These are phyloP conservation scores for Megathymus violae DNA, from an alignment of 1,140 invertebrate species.

Conservation along the genomic window DNA sequence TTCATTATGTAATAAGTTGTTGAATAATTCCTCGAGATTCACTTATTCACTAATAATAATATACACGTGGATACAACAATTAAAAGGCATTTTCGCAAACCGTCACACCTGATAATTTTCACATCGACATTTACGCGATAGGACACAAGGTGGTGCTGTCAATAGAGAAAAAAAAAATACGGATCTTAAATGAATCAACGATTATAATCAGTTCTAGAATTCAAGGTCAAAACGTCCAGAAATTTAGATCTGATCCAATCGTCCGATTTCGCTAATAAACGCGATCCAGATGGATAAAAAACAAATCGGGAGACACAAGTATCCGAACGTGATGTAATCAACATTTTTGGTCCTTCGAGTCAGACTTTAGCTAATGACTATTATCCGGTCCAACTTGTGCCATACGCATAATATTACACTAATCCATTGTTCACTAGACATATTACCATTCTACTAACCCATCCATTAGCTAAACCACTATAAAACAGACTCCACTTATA, in stretches of 20 bases:
- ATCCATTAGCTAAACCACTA: constrained; percentile 17
- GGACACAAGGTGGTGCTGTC: background rate
- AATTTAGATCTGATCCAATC: too few species aligned
- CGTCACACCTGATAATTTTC: constrained; percentile 7
- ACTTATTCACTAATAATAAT: constrained; percentile 53
- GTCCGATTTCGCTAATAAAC: too few species aligned
- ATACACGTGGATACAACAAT: constrained; percentile 55
- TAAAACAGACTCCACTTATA: constrained; percentile 17
- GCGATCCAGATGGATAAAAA: too few species aligned
- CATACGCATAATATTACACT: constrained; percentile 1
- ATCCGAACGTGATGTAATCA: too few species aligned
- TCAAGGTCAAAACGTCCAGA: too few species aligned
- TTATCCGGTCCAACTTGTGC: constrained; percentile 1
- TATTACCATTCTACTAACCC: constrained; percentile 13
- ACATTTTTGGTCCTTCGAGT: too few species aligned
- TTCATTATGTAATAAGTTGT: constrained; percentile 17
- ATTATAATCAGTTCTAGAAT: background rate
- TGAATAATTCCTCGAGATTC: constrained; percentile 53
- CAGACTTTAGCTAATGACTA: too few species aligned
- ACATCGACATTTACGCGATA: background rate
- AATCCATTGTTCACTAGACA: constrained; percentile 4
- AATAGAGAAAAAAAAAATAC: background rate
- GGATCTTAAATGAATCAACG: too few species aligned
- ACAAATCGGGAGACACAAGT: too few species aligned
- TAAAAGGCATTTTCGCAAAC: constrained; percentile 62